These are phyloP conservation scores for Cantharis lateralis DNA, from an alignment of 2,888 invertebrate genomes.

Conservation along the genomic window DNA sequence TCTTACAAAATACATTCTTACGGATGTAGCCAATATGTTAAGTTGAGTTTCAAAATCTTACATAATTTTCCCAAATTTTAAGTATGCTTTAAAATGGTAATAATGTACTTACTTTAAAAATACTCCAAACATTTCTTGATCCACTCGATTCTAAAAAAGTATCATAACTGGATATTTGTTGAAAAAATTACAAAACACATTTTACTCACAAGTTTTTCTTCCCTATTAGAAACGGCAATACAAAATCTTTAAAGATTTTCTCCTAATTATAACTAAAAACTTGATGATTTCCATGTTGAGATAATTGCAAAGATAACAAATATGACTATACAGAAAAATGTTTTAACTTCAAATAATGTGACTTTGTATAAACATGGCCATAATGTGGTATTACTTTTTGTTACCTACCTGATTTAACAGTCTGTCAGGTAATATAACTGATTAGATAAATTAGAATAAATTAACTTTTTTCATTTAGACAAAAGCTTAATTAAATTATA, in stretches of 20 bases:
- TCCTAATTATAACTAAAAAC: background rate
- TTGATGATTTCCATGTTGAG: background rate
- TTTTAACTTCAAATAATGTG: background rate
- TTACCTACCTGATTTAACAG: constrained; percentile 8
- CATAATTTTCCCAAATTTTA: no score
- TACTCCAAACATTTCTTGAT: background rate
- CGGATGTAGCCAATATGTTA: no score
- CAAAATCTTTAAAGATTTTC: background rate
- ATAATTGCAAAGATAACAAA: background rate
- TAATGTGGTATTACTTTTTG: constrained; percentile 11
- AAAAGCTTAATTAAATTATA: background rate
- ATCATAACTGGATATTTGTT: background rate
- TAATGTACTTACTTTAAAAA: background rate
- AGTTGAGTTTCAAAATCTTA: no score
- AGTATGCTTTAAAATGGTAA: no score
- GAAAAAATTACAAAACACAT: background rate
- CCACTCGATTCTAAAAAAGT: background rate
- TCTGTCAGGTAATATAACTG: background rate
- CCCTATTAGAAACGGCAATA: background rate
- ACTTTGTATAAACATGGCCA: constrained; percentile 7
- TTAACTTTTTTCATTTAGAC: background rate
- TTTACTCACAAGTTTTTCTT: background rate
- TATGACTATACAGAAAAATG: background rate
- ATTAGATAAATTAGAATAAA: constrained; percentile 3
- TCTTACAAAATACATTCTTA: no score